Conservation (phyloP, 53 echinoderm and acorn worm genomes). For the Paelopatides confundens region DNA sequence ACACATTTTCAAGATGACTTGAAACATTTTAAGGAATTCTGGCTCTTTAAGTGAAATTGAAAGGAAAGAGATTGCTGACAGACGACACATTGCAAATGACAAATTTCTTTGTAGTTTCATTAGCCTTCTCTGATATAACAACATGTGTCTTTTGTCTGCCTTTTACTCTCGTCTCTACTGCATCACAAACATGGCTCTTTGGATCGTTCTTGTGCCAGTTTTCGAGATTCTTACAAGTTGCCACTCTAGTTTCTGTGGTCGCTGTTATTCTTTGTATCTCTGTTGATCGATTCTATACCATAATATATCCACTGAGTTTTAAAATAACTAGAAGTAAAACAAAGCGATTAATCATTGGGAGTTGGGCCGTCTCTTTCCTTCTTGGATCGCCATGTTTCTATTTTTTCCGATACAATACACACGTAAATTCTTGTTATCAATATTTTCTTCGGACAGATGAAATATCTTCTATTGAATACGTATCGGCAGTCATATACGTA, state of each 20-base stretch:
- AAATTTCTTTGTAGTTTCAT: slow-evolving; percentile 96
- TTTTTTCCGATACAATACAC: slow-evolving; percentile 63
- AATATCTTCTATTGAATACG: neutral
- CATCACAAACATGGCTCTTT: slow-evolving; percentile 73
- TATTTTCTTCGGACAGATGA: neutral
- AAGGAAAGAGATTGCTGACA: slow-evolving; percentile 88
- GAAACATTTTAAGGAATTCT: slow-evolving; percentile 87
- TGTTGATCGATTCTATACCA: slow-evolving; percentile 95
- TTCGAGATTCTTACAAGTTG: slow-evolving; percentile 81
- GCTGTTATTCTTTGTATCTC: slow-evolving; percentile 84
- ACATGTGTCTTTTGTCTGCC: slow-evolving; percentile 91
- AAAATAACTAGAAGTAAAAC: slow-evolving; percentile 95
- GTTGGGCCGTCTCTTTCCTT: slow-evolving; percentile 78
- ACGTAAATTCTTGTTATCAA: slow-evolving; percentile 4
- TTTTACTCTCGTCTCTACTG: slow-evolving; percentile 65
- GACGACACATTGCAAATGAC: no score
- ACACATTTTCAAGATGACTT: no score
- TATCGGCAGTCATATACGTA: slow-evolving; percentile 69
- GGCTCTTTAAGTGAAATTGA: slow-evolving; percentile 77
- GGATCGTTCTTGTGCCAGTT: slow-evolving; percentile 85
- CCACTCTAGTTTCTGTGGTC: slow-evolving; percentile 82
- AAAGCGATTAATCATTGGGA: slow-evolving; percentile 78
- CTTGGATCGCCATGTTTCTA: slow-evolving; percentile 87
- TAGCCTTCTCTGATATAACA: slow-evolving; percentile 88
- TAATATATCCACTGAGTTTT: slow-evolving; percentile 95